Evolutionary conservation across 2,888 invertebrate genomes (phyloP).

Genomic region (Aporophyla lueneburgensis): DNA sequence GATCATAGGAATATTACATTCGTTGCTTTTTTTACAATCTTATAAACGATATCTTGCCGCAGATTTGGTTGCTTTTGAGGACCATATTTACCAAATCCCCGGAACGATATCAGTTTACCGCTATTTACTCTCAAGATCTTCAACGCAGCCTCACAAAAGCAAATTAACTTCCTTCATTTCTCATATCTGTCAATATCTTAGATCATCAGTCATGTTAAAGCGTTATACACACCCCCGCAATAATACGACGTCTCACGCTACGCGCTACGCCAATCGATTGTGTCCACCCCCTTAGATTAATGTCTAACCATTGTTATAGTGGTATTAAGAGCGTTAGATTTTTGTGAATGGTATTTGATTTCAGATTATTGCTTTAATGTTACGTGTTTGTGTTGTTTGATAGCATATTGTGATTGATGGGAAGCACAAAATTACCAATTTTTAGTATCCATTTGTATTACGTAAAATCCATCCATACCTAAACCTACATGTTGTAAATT

Average conservation of each 20-base stretch:
- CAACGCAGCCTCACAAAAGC: conserved; percentile 1
- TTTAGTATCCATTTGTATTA: neutral
- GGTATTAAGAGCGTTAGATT: conserved; percentile 26
- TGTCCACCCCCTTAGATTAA: conserved; percentile 51
- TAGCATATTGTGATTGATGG: neutral
- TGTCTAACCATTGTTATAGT: neutral
- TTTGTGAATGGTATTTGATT: conserved; percentile 34
- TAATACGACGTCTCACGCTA: conserved; percentile 41
- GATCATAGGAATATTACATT: neutral
- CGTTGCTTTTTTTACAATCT: neutral
- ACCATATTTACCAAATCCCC: neutral
- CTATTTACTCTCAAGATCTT: neutral
- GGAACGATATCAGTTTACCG: neutral
- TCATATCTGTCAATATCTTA: conserved; percentile 40
- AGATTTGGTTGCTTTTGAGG: too few relatives aligned
- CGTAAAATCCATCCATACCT: neutral
- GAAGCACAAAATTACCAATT: neutral
- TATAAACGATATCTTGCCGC: too few relatives aligned
- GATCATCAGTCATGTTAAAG: conserved; percentile 54
- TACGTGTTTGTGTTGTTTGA: neutral
- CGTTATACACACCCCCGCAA: conserved; percentile 61
- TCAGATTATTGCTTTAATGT: conserved; percentile 27
- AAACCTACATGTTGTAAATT: too few relatives aligned
- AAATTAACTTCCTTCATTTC: conserved; percentile 33
- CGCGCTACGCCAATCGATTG: conserved; percentile 44